Evolutionary conservation across 2,888 invertebrate species (phyloP).

Genomic region (Rotaria macrura): DNA sequence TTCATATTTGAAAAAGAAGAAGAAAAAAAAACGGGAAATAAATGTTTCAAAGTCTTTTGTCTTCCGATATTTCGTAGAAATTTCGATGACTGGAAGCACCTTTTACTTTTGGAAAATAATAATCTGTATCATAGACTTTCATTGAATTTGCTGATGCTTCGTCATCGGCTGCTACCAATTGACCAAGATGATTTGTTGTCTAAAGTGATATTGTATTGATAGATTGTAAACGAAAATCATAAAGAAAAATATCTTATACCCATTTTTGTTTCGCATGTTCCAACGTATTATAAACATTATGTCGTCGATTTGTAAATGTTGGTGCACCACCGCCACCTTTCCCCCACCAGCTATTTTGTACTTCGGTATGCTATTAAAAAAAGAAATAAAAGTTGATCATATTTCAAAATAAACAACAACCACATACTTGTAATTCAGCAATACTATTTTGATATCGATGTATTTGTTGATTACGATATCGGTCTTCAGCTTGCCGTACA

Average conservation of each 20-base stretch:
- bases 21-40: background rate
- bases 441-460: background rate
- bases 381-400: background rate
- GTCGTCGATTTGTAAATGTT: background rate
- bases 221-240: background rate
- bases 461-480: background rate
- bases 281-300: background rate
- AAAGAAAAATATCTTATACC: background rate
- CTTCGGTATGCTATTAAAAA: conserved; percentile 4
- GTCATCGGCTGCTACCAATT: background rate
- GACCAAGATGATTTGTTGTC: background rate
- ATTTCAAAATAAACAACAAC: background rate
- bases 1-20: background rate
- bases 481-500: background rate
- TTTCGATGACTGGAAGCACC: background rate
- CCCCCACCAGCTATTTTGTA: background rate
- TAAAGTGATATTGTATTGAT: no score
- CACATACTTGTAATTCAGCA: background rate
- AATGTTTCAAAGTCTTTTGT: background rate
- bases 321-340: background rate
- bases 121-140: background rate
- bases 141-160: no score
- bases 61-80: background rate
- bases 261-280: background rate
- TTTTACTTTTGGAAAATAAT: background rate